Conservation (phyloP, 2,888 invertebrate genomes). For the Pammene aurita region DNA sequence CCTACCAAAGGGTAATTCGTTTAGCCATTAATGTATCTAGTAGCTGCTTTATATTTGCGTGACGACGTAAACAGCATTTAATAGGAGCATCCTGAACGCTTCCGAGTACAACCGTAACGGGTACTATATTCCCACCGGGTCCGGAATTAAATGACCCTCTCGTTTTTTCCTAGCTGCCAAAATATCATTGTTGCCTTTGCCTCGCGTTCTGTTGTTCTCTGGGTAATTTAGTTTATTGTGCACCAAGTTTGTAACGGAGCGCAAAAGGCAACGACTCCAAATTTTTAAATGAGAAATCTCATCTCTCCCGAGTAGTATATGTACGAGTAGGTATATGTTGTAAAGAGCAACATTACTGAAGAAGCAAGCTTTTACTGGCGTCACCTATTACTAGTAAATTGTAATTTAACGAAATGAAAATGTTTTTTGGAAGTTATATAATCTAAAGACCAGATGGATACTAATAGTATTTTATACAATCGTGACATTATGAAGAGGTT, state of each 20-base stretch:
- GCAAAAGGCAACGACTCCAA: slow-evolving; percentile 55
- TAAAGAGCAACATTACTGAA: slow-evolving; percentile 22
- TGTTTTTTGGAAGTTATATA: too few relatives aligned
- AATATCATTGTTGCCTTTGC: slow-evolving; percentile 72
- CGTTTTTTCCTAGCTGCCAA: slow-evolving; percentile 73
- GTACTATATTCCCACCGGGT: slow-evolving; percentile 74
- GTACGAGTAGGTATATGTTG: too few relatives aligned
- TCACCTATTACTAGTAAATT: neutral
- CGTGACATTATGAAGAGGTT: too few relatives aligned
- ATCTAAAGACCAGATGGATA: too few relatives aligned
- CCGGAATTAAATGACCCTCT: slow-evolving; percentile 73
- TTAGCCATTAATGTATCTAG: slow-evolving; percentile 32
- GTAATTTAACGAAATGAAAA: too few relatives aligned
- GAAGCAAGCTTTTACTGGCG: slow-evolving; percentile 12
- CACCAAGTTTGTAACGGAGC: slow-evolving; percentile 65
- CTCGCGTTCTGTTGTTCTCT: slow-evolving; percentile 60
- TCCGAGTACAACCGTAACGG: slow-evolving; percentile 55
- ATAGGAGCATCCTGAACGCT: slow-evolving; percentile 65
- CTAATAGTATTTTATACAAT: too few relatives aligned
- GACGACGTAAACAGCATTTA: slow-evolving; percentile 63
- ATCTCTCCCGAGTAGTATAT: slow-evolving; percentile 58
- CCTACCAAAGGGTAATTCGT: slow-evolving; percentile 34
- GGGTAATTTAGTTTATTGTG: slow-evolving; percentile 76
- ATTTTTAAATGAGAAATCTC: slow-evolving; percentile 60
- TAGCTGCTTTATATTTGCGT: slow-evolving; percentile 49